Conservation (phyloP, 2,888 invertebrate species). For the Meganola albula region DNA sequence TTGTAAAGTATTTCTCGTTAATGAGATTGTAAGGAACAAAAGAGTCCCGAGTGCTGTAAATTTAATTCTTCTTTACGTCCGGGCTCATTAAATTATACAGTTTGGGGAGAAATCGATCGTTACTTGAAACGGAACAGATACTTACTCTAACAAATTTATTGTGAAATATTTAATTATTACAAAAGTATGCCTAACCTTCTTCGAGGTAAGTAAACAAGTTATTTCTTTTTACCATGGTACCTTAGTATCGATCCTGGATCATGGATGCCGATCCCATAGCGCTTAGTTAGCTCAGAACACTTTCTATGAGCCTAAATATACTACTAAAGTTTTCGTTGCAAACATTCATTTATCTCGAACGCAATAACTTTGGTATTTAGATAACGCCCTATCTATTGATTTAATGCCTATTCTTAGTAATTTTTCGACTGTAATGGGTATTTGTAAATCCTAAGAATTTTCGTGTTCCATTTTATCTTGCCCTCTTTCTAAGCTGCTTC, state of each 20-base stretch:
- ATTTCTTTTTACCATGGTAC: too few species aligned
- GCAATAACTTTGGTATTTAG: conserved; percentile 35
- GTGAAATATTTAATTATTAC: conserved; percentile 5
- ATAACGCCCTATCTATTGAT: conserved; percentile 38
- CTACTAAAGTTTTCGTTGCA: conserved; percentile 15
- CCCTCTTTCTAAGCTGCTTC: too few species aligned
- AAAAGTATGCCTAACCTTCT: too few species aligned
- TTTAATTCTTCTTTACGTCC: conserved; percentile 48
- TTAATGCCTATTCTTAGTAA: conserved; percentile 31
- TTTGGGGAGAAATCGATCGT: conserved; percentile 45
- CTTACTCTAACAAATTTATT: too few species aligned
- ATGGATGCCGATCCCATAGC: too few species aligned
- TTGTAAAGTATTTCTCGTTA: conserved; percentile 53
- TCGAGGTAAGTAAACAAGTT: not conserved
- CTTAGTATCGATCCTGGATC: too few species aligned
- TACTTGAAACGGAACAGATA: too few species aligned
- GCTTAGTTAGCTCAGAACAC: not conserved
- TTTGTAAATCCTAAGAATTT: conserved; percentile 27
- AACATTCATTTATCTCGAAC: conserved; percentile 32
- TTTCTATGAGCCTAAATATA: conserved; percentile 11
- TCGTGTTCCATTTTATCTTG: conserved; percentile 18
- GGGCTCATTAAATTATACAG: conserved; percentile 49
- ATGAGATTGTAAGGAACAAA: conserved; percentile 63
- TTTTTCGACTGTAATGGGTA: conserved; percentile 34
- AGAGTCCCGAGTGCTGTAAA: conserved; percentile 48